A percentile compares a stretch with the other conserved stretches of the same genome.
Conservation (phyloP, 1,140 invertebrate species). For the Pemphigus obesinymphae region DNA sequence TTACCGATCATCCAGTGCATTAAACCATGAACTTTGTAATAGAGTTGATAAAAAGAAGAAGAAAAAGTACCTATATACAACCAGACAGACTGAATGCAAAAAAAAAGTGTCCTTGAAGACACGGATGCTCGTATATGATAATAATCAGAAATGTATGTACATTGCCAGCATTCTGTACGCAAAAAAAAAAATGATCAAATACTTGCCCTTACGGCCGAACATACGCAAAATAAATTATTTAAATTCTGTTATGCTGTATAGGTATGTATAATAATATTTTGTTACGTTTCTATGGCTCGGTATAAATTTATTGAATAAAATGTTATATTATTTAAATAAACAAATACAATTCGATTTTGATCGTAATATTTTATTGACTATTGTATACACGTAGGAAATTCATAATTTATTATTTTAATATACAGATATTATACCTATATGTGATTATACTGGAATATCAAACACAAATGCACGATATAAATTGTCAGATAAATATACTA, state of each 20-base stretch:
- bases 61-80: neutral
- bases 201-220: neutral
- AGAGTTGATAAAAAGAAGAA: neutral
- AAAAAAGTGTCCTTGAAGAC: neutral
- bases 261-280: too few species aligned
- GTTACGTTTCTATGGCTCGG: neutral
- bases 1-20: neutral
- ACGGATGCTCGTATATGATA: neutral
- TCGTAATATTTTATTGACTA: too few species aligned
- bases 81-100: neutral
- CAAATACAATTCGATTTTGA: too few species aligned
- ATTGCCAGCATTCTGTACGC: neutral
- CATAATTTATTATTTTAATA: too few species aligned
- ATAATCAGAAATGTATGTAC: neutral
- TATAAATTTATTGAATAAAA: neutral
- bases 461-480: too few species aligned
- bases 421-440: too few species aligned
- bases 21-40: constrained; percentile 1
- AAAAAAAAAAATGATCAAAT: constrained; percentile 16
- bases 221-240: constrained; percentile 2
- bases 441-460: too few species aligned
- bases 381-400: too few species aligned
- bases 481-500: too few species aligned
- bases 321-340: too few species aligned
- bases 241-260: too few species aligned